Evolutionary conservation across 2,888 invertebrate species (phyloP), one percentile per base, ranked within the genome.

Genomic region (Acanthosoma haemorrhoidale): DNA sequence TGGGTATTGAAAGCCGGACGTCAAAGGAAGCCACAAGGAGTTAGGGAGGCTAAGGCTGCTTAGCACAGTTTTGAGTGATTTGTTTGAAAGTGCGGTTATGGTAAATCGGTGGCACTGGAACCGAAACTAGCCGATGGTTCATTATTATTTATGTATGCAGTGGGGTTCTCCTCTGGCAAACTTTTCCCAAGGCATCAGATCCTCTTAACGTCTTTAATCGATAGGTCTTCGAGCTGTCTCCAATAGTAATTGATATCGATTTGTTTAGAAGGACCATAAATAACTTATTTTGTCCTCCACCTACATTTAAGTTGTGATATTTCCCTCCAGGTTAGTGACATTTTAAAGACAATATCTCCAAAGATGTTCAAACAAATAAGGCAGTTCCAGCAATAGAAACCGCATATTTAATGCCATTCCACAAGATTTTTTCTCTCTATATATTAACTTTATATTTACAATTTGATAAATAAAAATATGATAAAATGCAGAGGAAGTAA

Each of bases 81-180:
- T 59, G 59, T 59, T 59, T 59, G 15, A 32, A 59, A 59, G 59
- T 32, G 59, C 59, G 59, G 59, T 59, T 59, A 58, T 59, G 59
- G 59, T 59, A 59, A 59, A 59, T 59, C 59, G 59, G 32, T 31
- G 31, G 59, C 31, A 59, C 29, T 59, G 59, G 59, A 59, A 59
- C 31, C 31, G 59, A 59, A 59, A 59, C 59, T 59, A 59, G 32
- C 59, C 31, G 59, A 16, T 29, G 31, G 31, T 16, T 59, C 25
- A 59, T 59, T 59, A 59, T 59, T 59, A 59, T 59, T 59, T 59
- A 59, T 59, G 59, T 59, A 59, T 59, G 59, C 59, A 16, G 16
- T 9, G 32, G 25, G 59, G 59, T 16, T 32, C 16, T 21, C 16
- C 31, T 31, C 31, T 34, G 31, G 8, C 59, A 34, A 31, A n/a